Evolutionary conservation across 2,888 invertebrate genomes (phyloP).

Genomic region (Dugesia japonica): DNA sequence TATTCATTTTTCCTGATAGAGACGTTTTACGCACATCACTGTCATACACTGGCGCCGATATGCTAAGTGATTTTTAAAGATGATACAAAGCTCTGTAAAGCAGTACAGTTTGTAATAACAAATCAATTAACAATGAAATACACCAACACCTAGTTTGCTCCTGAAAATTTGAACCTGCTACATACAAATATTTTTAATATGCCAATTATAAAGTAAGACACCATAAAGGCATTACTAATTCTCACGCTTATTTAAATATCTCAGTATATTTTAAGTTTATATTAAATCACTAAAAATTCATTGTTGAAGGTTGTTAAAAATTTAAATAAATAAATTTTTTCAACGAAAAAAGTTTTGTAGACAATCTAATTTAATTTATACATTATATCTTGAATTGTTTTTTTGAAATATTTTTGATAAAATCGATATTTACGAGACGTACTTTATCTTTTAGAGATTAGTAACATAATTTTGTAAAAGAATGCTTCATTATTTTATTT

Average conservation of each 20-base stretch:
- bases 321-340: too few species aligned
- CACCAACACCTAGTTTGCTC: conserved; percentile 14
- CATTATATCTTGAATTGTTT: too few species aligned
- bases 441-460: too few species aligned
- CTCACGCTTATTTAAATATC: conserved; percentile 10
- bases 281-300: too few species aligned
- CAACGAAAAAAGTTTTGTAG: too few species aligned
- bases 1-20: not conserved
- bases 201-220: conserved; percentile 11
- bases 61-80: conserved; percentile 10
- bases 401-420: too few species aligned
- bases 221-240: conserved; percentile 15
- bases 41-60: conserved; percentile 14
- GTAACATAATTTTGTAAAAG: too few species aligned
- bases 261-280: not conserved
- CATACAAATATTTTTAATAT: conserved; percentile 13
- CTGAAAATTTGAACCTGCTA: not conserved
- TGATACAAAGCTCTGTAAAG: conserved; percentile 8
- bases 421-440: too few species aligned
- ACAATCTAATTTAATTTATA: too few species aligned
- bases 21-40: not conserved
- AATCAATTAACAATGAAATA: not conserved
- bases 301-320: too few species aligned
- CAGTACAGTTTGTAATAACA: not conserved
- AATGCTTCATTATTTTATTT: too few species aligned